phyloP scores from a whole-genome alignment of 2,113 vertebrate genomes.

The Heterotilapia buettikoferi region DNA sequence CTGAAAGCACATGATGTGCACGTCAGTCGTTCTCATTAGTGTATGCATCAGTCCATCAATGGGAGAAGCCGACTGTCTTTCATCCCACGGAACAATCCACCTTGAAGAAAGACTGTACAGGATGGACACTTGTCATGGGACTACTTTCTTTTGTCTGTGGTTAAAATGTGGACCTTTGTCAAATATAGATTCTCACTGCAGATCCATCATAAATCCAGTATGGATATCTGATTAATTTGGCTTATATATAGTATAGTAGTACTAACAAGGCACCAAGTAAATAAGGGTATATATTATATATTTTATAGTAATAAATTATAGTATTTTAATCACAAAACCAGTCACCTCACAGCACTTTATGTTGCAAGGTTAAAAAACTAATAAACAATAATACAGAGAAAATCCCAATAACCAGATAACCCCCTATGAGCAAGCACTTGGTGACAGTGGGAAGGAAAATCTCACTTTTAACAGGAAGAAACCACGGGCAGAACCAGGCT shows the following conservation, averaged over 20 bases:
- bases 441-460: background rate
- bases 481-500: background rate
- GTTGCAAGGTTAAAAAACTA: background rate
- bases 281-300: background rate
- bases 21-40: conserved; percentile 52
- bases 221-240: background rate
- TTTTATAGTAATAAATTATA: background rate
- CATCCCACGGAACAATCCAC: background rate
- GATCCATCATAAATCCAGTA: background rate
- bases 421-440: background rate
- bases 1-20: conserved; percentile 43
- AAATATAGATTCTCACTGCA: background rate
- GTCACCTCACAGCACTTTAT: background rate
- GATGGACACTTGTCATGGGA: background rate
- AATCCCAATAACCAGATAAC: background rate
- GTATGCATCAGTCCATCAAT: conserved; percentile 37
- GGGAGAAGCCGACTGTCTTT: background rate
- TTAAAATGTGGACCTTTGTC: background rate
- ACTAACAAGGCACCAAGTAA: background rate
- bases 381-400: background rate
- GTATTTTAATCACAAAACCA: background rate
- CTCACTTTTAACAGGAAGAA: background rate
- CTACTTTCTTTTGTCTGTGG: background rate
- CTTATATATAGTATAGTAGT: background rate
- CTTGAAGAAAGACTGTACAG: background rate